phyloP scores from a whole-genome alignment of 2,888 invertebrate species.

The Ochropacha duplaris region DNA sequence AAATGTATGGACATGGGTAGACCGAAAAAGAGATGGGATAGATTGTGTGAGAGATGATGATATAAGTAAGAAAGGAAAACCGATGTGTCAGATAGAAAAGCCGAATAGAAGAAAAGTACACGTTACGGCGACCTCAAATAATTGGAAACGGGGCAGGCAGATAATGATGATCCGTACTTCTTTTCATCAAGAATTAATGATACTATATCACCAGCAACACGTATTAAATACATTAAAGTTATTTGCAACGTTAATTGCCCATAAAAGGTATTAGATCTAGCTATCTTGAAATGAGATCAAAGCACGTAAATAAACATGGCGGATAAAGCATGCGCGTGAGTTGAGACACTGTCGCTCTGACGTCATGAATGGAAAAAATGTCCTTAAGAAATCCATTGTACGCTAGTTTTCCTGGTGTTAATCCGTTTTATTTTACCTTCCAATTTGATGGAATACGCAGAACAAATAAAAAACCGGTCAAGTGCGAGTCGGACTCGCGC shows the following conservation, averaged over 20 bases:
- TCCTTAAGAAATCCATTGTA: constrained; percentile 6
- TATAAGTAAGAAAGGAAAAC: no score
- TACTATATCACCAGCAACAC: not conserved
- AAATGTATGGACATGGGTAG: no score
- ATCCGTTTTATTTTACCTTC: constrained; percentile 1
- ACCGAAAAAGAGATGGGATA: no score
- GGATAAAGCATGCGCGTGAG: constrained; percentile 6
- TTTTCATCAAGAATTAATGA: not conserved
- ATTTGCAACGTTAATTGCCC: not conserved
- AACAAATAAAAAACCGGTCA: no score
- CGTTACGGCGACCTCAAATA: no score
- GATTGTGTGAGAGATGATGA: no score
- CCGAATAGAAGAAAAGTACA: no score
- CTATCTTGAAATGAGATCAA: constrained; percentile 2
- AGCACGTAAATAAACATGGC: constrained; percentile 6
- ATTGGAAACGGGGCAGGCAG: no score
- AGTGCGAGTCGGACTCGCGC: no score
- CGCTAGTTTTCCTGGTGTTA: constrained; percentile 3
- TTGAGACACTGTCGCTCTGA: constrained; percentile 3
- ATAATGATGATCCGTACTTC: no score
- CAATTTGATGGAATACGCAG: not conserved
- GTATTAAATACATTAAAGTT: not conserved
- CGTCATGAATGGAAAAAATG: constrained; percentile 11
- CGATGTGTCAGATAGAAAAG: no score
- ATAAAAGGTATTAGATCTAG: not conserved